These are phyloP conservation scores for Phymatocera aterrima DNA, from an alignment of 2,888 invertebrate species.

Conservation along the genomic window DNA sequence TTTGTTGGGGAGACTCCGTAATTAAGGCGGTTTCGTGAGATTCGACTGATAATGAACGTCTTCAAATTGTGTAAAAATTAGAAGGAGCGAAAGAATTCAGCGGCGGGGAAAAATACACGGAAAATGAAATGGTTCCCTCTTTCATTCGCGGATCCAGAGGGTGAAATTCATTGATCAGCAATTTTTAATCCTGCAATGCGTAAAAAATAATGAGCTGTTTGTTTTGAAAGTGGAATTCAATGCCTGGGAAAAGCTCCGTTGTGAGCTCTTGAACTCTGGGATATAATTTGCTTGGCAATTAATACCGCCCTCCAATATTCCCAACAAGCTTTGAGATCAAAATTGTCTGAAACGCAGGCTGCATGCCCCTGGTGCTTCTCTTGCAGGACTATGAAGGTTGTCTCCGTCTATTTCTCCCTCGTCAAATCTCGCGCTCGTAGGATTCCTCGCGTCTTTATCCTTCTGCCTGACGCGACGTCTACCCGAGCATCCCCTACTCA, in stretches of 20 bases:
- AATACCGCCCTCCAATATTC: not conserved
- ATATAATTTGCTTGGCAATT: not conserved
- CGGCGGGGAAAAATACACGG: no score
- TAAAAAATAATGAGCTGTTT: not conserved
- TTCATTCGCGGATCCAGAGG: no score
- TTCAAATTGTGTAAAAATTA: no score
- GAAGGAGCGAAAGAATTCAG: no score
- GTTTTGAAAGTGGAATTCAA: not conserved
- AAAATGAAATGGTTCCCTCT: not conserved
- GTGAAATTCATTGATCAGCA: not conserved
- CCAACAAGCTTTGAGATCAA: not conserved
- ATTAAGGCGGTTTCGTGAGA: no score
- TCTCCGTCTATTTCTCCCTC: constrained; percentile 21
- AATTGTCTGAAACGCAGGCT: not conserved
- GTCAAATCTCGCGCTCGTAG: constrained; percentile 9
- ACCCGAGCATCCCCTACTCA: no score
- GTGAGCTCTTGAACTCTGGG: not conserved
- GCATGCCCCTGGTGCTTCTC: not conserved
- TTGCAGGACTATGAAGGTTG: not conserved
- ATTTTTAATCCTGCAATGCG: not conserved
- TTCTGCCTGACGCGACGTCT: no score
- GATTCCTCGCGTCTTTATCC: constrained; percentile 11
- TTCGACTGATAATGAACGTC: no score
- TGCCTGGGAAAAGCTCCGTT: not conserved
- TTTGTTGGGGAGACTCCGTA: no score